Evolutionary conservation across 2,113 vertebrate species (phyloP).

Genomic region (Murina feae): DNA sequence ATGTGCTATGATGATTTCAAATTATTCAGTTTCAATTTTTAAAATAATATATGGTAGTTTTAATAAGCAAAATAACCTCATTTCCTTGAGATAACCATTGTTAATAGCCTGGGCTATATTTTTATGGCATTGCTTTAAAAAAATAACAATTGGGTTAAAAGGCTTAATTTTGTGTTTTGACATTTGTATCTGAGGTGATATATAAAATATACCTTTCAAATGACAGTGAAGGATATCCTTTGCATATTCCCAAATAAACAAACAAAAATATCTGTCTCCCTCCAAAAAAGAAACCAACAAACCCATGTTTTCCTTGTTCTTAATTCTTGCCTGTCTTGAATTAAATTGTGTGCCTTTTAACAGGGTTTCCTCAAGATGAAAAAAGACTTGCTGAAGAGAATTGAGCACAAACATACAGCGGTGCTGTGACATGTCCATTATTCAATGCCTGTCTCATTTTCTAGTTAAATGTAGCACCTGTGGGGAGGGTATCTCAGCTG

Average conservation of each 20-base stretch:
- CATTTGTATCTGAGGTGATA: background rate
- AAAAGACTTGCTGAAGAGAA: background rate
- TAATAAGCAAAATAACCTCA: background rate
- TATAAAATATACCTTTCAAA: background rate
- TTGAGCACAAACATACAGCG: background rate
- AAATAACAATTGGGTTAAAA: background rate
- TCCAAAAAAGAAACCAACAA: background rate
- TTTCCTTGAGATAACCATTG: background rate
- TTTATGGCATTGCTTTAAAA: background rate
- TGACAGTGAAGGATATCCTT: background rate
- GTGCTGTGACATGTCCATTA: background rate
- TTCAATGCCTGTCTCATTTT: background rate
- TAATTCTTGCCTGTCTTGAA: background rate
- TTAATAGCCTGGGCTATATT: background rate
- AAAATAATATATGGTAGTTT: background rate
- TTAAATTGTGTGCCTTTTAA: background rate
- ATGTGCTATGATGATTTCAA: background rate
- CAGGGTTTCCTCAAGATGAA: background rate
- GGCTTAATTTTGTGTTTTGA: background rate
- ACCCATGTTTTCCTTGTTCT: background rate
- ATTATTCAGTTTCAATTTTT: conserved; percentile 19
- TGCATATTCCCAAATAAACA: background rate
- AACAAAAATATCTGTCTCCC: background rate
- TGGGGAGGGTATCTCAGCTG: background rate
- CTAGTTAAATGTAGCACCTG: background rate